Conservation (phyloP, 2,797 vertebrate genomes). For the Nyctibius grandis region DNA sequence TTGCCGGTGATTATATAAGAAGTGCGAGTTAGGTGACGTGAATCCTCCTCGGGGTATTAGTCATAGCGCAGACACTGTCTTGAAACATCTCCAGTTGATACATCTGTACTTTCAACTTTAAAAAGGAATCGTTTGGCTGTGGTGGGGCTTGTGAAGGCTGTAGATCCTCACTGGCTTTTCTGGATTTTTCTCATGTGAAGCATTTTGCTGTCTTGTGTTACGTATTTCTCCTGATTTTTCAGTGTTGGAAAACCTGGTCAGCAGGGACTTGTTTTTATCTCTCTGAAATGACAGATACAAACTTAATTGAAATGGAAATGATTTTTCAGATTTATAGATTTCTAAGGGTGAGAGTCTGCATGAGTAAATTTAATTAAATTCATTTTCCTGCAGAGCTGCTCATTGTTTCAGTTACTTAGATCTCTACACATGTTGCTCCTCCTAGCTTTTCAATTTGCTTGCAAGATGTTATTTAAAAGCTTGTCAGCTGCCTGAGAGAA, state of each 20-base stretch:
- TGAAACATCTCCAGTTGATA: not conserved
- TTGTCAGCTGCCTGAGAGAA: not conserved
- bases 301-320: conserved; percentile 54
- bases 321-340: conserved; percentile 55
- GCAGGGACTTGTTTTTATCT: conserved; percentile 23
- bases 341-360: conserved; percentile 5
- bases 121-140: not conserved
- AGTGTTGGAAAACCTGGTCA: not conserved
- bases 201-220: not conserved
- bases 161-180: not conserved
- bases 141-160: not conserved
- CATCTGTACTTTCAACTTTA: not conserved
- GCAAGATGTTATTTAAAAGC: not conserved
- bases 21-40: not conserved
- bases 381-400: conserved; percentile 11
- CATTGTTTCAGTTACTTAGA: conserved; percentile 29
- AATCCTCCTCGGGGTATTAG: not conserved
- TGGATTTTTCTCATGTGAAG: not conserved
- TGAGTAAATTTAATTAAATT: conserved; percentile 63
- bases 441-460: conserved; percentile 9
- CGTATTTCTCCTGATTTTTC: not conserved
- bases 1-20: not conserved
- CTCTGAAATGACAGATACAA: conserved; percentile 28
- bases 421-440: conserved; percentile 10
- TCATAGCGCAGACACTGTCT: not conserved